phyloP scores from a whole-genome alignment of 2,113 vertebrate genomes.

The Accipiter virgatus region DNA sequence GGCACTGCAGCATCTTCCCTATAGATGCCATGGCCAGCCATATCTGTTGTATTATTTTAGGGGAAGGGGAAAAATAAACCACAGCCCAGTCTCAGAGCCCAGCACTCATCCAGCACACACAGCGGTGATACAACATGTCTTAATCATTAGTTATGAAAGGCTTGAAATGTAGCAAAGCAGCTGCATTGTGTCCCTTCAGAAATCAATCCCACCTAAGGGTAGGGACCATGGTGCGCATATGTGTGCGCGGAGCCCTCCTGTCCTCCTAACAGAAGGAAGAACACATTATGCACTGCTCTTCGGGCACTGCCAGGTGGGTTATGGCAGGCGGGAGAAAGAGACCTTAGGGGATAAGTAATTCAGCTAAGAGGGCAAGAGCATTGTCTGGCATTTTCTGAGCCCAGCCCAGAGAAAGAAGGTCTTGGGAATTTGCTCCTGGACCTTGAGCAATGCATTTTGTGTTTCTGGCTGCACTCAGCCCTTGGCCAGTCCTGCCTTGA shows the following conservation, averaged over 20 bases:
- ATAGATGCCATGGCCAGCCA: neutral
- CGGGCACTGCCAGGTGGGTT: neutral
- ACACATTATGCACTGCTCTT: neutral
- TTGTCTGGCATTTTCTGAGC: neutral
- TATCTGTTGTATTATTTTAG: neutral
- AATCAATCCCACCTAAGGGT: neutral
- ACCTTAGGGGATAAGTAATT: neutral
- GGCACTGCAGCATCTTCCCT: neutral
- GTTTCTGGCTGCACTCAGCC: neutral
- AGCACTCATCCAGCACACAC: neutral
- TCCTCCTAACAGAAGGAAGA: neutral
- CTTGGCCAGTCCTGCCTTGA: neutral
- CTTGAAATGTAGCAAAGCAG: neutral
- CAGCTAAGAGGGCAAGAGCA: neutral
- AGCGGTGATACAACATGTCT: neutral
- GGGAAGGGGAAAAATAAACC: neutral
- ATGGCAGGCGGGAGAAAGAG: neutral
- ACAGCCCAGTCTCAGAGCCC: neutral
- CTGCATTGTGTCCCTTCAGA: neutral
- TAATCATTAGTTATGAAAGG: neutral
- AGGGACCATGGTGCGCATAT: neutral
- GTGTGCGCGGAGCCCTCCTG: neutral
- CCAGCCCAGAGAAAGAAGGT: neutral
- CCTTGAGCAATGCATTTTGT: fast-evolving
- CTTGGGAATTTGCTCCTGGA: neutral